Base-by-base conservation (phyloP, 1,140 invertebrate genomes). In the Bombus turneri region DNA sequence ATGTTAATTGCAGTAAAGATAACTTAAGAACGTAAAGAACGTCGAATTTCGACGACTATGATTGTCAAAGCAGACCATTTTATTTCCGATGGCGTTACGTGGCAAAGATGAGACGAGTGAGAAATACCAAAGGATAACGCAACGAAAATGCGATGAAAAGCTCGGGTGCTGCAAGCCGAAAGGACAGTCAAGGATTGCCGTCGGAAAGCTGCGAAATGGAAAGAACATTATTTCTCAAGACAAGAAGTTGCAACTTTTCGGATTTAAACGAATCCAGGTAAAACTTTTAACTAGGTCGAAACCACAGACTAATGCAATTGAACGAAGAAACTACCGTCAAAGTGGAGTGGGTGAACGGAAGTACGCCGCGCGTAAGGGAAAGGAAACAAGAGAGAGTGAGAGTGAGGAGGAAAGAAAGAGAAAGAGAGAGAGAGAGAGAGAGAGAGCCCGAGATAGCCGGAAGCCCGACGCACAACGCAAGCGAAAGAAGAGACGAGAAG, bases 201-300 rank as follows among this genome's bases (percentile, higher is more conserved):
- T 39, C 37, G 64, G 41, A 64, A 62, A 62, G 68, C 28, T 47
- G 53, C 66, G 39, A 47, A 59, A 71, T 62, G 83, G 76, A 71
- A 72, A 71, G 76, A 84, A 72, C 37, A 84, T 84, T 78, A 72
- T 84, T 78, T 79, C 53, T 71, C 47, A n/a, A 31, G 53, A 59
- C 64, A 79, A 84, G 75, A 84, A 79, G 83, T 71, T 78, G 72
- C 83, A 80, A 79, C 34, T 79, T 62, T 79, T n/a, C n/a, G 6
- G 68, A 72, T 80, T 57, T 85, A 87, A 77, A 84, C 80, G 69
- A 86, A 82, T 66, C 37, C 74, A 66, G 78, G 37, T 84, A n/a
- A 62, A 88, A 91, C 80, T 81, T 86, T 81, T 53, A 83, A 37
- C 73, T 83, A 78, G 74, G 57, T 86, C 74, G 66, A 86, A 81